Percentiles rank a stretch among this genome's conserved stretches.
Conservation (phyloP, 1,140 invertebrate genomes). For the Hyphantria cunea region DNA sequence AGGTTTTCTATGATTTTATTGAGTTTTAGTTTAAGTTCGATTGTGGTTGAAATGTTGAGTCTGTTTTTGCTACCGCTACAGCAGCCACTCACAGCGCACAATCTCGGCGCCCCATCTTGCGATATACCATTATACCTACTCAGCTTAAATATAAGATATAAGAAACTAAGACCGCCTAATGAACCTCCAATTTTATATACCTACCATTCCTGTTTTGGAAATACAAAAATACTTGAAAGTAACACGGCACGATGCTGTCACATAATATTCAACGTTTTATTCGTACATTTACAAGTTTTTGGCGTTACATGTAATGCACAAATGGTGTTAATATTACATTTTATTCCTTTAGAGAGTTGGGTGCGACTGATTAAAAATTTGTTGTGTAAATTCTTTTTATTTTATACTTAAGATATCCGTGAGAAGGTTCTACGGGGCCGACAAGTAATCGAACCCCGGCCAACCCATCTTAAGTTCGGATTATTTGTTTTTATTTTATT, state of each 20-base stretch:
- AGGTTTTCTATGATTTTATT: too few species aligned
- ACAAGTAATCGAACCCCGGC: constrained; percentile 22
- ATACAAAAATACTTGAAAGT: constrained; percentile 49
- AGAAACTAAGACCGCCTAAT: constrained; percentile 54
- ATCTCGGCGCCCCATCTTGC: constrained; percentile 70
- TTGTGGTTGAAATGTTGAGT: too few species aligned
- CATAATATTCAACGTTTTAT: constrained; percentile 71
- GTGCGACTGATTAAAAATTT: constrained; percentile 68
- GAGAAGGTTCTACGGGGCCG: constrained; percentile 24
- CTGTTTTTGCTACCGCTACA: constrained; percentile 50
- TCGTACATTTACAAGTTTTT: constrained; percentile 56
- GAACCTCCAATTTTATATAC: constrained; percentile 67
- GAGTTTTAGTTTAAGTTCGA: too few species aligned
- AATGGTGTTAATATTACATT: constrained; percentile 73
- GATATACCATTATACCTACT: constrained; percentile 59
- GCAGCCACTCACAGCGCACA: constrained; percentile 56
- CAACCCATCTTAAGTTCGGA: constrained; percentile 17
- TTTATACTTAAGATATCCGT: constrained; percentile 41
- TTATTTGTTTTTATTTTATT: constrained; percentile 30
- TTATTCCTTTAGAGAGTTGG: constrained; percentile 53
- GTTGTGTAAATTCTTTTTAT: constrained; percentile 41
- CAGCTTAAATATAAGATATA: constrained; percentile 63
- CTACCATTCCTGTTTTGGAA: constrained; percentile 50
- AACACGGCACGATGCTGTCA: constrained; percentile 54
- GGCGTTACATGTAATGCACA: constrained; percentile 62